A percentile compares a stretch with the other conserved stretches of the same genome.
phyloP scores from a whole-genome alignment of 2,797 vertebrate species.

The Glyptemys insculpta region DNA sequence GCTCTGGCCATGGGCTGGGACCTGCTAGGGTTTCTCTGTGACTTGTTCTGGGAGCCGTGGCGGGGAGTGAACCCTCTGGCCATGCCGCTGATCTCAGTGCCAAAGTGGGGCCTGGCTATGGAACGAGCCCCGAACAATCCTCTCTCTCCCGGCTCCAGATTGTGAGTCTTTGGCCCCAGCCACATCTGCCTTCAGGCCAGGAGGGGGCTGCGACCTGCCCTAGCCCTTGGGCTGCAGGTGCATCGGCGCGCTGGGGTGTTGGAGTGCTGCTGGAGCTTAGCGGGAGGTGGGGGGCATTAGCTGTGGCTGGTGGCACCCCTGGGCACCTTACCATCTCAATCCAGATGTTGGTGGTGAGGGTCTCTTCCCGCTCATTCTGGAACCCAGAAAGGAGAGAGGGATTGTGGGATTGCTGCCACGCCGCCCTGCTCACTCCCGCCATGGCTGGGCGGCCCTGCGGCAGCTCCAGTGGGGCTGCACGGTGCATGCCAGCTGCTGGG shows the following conservation, averaged over 20 bases:
- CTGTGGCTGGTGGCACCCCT: background rate
- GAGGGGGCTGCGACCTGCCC: background rate
- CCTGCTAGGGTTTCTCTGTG: background rate
- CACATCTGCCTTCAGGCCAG: background rate
- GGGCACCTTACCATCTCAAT: conserved; percentile 92
- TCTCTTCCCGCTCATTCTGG: conserved; percentile 95
- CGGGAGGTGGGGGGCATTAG: background rate
- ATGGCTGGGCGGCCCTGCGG: background rate
- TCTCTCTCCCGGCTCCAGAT: background rate
- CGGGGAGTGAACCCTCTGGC: background rate
- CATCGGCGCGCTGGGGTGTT: too few relatives aligned
- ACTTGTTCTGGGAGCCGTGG: background rate
- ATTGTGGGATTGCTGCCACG: fast-evolving
- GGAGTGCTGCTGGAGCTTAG: background rate
- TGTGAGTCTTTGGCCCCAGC: background rate
- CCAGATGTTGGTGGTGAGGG: conserved; percentile 95
- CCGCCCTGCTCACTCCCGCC: background rate
- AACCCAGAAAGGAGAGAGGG: background rate
- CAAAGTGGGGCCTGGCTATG: background rate
- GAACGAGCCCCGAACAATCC: background rate
- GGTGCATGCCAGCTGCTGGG: too few relatives aligned
- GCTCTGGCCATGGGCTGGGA: background rate
- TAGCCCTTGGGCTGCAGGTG: background rate
- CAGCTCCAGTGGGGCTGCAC: too few relatives aligned
- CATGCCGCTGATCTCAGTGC: background rate